Evolutionary conservation across 2,797 vertebrate genomes (phyloP), one percentile per base, ranked within the genome.

Genomic region (Linurgus olivaceus): DNA sequence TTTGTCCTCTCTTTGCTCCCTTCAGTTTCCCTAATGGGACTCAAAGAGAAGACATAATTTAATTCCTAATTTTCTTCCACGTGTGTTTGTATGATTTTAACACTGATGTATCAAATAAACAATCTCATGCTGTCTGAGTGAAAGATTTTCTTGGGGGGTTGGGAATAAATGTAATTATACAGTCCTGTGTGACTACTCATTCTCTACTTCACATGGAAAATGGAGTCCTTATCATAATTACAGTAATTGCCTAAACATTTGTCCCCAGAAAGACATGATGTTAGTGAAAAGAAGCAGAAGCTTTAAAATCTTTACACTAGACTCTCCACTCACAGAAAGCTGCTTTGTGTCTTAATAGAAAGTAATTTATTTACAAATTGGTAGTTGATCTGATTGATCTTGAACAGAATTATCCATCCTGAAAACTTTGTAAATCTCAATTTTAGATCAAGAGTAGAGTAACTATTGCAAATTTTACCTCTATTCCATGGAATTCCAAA

Each of bases 221-320:
- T 90, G 18, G 68, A 80, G 63, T 94, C 37, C 61, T 95, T 91
- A 85, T 96, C 84, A 52, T 94, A 96, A 96, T 97, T 96, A 92
- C n/a, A 90, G 84, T 95, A 96, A 95, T 96, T 94, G 45, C 63
- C 84, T 88, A 92, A 97, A 91, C 2, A 11, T 96, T 97, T 97
- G 50, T 83, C 92, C 71, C 63, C 25, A 92, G 40, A 68, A 92
- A 59, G 90, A 86, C 73, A 85, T 75, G 74, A 89, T 82, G 75
- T 63, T 91, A 93, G 79, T 96, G 96, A 96, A 87, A 96, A 97
- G 94, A 92, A 96, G 51, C 93, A 97, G 96, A 96, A 93, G 86
- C 80, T 91, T 90, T 78, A 95, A 87, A 94, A 55, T 45, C 13
- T 86, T 17, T 62, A 31, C 58, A 45, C 44, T 92, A 40, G 78